Percentiles rank a stretch among this genome's conserved stretches.
Evolutionary conservation across 2,797 vertebrate genomes (phyloP).

Genomic region (Enteromius thamalakanensis): DNA sequence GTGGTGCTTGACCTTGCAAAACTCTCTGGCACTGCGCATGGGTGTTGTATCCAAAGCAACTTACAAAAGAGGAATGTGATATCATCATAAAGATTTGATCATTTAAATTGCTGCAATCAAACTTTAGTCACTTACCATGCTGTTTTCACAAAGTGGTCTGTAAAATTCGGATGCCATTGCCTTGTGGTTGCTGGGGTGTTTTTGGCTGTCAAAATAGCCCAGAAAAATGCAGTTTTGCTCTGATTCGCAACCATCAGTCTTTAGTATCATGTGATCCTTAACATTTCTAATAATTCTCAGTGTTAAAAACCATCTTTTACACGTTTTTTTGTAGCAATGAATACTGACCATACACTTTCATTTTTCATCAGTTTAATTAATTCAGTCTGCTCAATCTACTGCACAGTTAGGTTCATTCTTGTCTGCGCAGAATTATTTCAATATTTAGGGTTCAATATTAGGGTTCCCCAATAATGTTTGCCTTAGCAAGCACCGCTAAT

Average conservation of each 20-base stretch:
- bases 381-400: no score
- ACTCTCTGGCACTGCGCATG: not conserved
- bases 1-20: constrained; percentile 16
- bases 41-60: not conserved
- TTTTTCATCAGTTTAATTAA: not conserved
- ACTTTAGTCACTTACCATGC: not conserved
- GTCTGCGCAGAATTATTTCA: not conserved
- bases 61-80: not conserved
- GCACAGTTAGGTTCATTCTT: no score
- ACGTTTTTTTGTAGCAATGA: no score
- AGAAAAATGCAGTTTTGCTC: no score
- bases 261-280: not conserved
- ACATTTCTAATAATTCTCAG: not conserved
- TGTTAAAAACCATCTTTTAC: not conserved
- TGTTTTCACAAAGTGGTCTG: not conserved
- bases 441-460: not conserved
- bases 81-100: not conserved
- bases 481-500: not conserved
- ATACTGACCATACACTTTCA: not conserved
- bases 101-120: not conserved
- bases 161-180: not conserved
- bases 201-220: no score
- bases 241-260: not conserved
- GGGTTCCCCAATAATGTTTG: not conserved
- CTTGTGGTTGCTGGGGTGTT: not conserved